Percentiles rank a stretch among this genome's conserved stretches.
phyloP scores from a whole-genome alignment of 2,797 vertebrate genomes.

The Poeciliopsis gracilis region DNA sequence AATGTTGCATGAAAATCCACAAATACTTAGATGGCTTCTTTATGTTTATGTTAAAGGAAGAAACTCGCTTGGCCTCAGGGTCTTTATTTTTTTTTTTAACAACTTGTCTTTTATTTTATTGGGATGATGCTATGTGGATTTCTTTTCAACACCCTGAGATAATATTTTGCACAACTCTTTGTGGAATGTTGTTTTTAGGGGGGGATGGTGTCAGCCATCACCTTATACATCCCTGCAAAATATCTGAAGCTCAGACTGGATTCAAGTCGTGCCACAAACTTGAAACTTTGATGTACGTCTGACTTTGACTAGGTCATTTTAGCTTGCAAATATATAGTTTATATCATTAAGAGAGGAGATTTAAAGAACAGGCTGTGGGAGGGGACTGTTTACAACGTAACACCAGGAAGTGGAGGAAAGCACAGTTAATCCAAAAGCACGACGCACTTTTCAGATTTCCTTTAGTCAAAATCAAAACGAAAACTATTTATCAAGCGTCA shows the following conservation, averaged over 20 bases:
- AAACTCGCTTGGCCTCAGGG: not conserved
- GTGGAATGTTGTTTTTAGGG: not conserved
- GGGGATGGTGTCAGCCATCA: fast-evolving
- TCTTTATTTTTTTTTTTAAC: not conserved
- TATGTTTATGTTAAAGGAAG: not conserved
- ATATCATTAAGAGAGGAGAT: not conserved
- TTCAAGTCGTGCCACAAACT: not conserved
- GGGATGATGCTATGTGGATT: not conserved
- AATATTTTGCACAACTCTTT: not conserved
- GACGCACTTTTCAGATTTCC: not conserved
- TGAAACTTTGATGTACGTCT: not conserved
- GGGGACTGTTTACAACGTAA: not conserved
- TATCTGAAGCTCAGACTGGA: not conserved
- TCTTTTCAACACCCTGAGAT: not conserved
- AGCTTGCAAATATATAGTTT: not conserved
- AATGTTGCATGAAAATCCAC: not conserved
- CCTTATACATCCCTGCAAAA: not conserved
- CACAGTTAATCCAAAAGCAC: not conserved
- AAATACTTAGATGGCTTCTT: not conserved
- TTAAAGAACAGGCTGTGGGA: not conserved
- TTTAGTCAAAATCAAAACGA: not conserved
- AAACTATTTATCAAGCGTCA: not conserved
- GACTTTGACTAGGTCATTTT: not conserved
- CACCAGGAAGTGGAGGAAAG: not conserved
- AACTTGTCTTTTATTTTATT: not conserved